Base-by-base conservation (phyloP, 2,113 vertebrate genomes). In the Nematolebias whitei region DNA sequence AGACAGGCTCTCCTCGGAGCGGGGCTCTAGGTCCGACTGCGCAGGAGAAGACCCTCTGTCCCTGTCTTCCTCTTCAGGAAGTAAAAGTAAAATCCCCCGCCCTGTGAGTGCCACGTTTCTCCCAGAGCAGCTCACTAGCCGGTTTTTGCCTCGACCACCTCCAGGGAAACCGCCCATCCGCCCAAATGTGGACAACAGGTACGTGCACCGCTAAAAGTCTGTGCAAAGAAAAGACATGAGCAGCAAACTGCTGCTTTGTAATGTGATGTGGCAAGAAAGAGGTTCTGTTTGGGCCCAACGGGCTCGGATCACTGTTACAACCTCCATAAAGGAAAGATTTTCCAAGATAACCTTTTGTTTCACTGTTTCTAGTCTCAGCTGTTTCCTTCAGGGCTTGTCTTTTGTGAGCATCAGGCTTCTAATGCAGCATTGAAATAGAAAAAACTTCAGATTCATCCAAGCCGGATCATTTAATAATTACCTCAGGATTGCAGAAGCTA, bases 61-160 rank as follows among this genome's bases (percentile, higher is more conserved):
- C 66, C 85, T 96, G 63, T 94, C 95, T 68, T 94, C 94, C 67
- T 94, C 94, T 41, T 94, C 94, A 1, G 94, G 92, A 26, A 92
- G 95, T 78, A 97, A 92, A 88, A 99, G 97, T 90, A 98, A 96
- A 88, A 98, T 99, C 81, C 97, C 97, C 38, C 93, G 97, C 68
- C 97, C 96, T 5, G 93, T 98, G 39, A 91, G 89, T 58, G 92
- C 94, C 55, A 94, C 94, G 75, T 85, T 93, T 70, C 90, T 86
- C n/a, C 85, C 93, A 14, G 95, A 98, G 80, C 95, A 94, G 78
- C 78, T 94, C 24, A 87, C 92, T 16, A 81, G 92, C 85, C 94
- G 92, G 74, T 96, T 98, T 79, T 83, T 96, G 89, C 97, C 97
- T 82, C 94, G 94, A 11, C 97, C 97, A 16, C 97, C 97, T 67